Evolutionary conservation across 2,888 invertebrate genomes (phyloP).

Genomic region (Odontomyia ornata): DNA sequence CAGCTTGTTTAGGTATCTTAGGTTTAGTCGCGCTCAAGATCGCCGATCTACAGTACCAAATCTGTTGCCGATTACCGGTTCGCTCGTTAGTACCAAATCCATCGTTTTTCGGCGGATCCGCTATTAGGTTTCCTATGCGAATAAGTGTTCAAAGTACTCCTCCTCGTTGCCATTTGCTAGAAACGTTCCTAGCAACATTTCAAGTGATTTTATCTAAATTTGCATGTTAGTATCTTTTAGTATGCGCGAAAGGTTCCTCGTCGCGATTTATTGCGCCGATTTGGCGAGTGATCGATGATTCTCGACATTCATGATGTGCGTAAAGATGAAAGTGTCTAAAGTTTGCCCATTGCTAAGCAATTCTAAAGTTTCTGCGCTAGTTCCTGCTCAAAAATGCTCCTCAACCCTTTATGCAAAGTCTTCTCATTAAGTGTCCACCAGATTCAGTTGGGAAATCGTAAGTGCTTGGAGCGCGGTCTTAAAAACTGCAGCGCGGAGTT

Average conservation of each 20-base stretch:
- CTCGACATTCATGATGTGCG: not conserved
- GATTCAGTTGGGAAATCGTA: too few relatives aligned
- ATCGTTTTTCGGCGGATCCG: not conserved
- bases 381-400: too few relatives aligned
- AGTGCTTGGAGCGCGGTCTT: too few relatives aligned
- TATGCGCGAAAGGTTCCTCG: not conserved
- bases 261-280: not conserved
- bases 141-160: not conserved
- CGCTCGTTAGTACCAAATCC: not conserved
- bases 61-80: conserved; percentile 4
- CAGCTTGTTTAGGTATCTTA: conserved; percentile 7
- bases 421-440: too few relatives aligned
- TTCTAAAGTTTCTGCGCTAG: too few relatives aligned
- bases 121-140: not conserved
- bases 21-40: conserved; percentile 6
- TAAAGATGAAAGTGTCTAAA: not conserved
- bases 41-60: conserved; percentile 15
- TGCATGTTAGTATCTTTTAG: conserved; percentile 1
- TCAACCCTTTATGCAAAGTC: too few relatives aligned
- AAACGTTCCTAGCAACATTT: not conserved
- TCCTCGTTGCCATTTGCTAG: not conserved
- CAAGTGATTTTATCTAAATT: not conserved
- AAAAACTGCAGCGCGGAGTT: not conserved
- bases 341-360: too few relatives aligned
- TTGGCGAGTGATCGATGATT: conserved; percentile 2